These are phyloP conservation scores for Idris sp. DNA, from an alignment of 1,140 invertebrate genomes.

Conservation along the genomic window DNA sequence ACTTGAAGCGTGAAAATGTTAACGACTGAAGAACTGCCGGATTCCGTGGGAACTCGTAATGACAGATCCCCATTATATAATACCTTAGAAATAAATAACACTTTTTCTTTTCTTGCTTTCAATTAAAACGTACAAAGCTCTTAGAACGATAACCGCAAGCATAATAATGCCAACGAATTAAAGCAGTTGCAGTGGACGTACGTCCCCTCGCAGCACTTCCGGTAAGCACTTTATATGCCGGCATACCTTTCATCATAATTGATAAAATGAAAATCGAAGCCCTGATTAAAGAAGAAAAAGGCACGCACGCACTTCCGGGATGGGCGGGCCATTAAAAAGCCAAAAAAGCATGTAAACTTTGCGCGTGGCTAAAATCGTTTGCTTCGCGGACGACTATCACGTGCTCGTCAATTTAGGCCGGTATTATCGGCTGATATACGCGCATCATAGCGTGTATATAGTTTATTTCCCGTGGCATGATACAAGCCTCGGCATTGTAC, in stretches of 20 bases:
- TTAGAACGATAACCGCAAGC: constrained; percentile 13
- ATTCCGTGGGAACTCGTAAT: constrained; percentile 24
- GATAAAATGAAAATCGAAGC: constrained; percentile 28
- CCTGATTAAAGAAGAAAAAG: constrained; percentile 31
- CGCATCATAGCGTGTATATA: no score
- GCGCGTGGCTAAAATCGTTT: no score
- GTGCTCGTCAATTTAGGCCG: no score
- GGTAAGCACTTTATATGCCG: constrained; percentile 11
- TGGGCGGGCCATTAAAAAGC: constrained; percentile 34
- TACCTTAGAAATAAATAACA: constrained; percentile 24
- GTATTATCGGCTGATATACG: no score
- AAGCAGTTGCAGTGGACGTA: constrained; percentile 19
- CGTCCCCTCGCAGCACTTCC: constrained; percentile 16
- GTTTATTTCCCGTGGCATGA: constrained; percentile 66
- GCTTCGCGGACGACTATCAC: no score
- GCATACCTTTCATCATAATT: constrained; percentile 3
- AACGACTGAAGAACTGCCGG: no score
- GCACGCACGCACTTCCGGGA: constrained; percentile 31
- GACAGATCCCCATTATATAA: background rate
- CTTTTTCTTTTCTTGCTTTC: constrained; percentile 27
- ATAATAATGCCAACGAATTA: constrained; percentile 17
- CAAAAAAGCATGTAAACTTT: no score
- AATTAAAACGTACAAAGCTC: constrained; percentile 16
- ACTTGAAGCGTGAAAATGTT: no score
- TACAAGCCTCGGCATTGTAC: constrained; percentile 51